phyloP scores from a whole-genome alignment of 1,140 invertebrate species.

The Conus ventricosus region DNA sequence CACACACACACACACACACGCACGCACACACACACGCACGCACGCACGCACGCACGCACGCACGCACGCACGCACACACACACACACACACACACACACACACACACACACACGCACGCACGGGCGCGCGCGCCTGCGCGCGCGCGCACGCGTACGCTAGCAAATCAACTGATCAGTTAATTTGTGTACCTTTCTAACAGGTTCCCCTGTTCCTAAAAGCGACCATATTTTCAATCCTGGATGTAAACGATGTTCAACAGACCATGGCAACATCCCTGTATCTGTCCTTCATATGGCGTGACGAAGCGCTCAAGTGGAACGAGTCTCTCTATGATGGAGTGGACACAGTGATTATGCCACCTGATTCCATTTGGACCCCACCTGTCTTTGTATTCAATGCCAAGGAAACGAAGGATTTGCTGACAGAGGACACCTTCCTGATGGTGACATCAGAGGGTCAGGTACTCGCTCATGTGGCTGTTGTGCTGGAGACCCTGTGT shows the following conservation, averaged over 20 bases:
- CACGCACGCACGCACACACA: neutral
- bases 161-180: neutral
- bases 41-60: neutral
- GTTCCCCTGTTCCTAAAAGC: neutral
- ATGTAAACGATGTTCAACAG: neutral
- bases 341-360: neutral
- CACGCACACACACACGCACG: neutral
- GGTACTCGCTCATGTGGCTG: too few relatives aligned
- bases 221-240: neutral
- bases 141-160: neutral
- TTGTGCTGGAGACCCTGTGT: too few relatives aligned
- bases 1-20: neutral
- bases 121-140: neutral
- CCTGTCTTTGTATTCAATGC: too few relatives aligned
- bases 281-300: neutral
- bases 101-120: neutral
- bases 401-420: too few relatives aligned
- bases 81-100: slow-evolving; percentile 17
- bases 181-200: neutral
- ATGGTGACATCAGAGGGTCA: too few relatives aligned
- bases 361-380: too few relatives aligned
- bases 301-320: too few relatives aligned
- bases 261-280: neutral
- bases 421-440: too few relatives aligned
- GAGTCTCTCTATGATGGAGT: neutral